These are phyloP conservation scores for Carassius auratus DNA, from an alignment of 2,113 vertebrate species.

Conservation along the genomic window DNA sequence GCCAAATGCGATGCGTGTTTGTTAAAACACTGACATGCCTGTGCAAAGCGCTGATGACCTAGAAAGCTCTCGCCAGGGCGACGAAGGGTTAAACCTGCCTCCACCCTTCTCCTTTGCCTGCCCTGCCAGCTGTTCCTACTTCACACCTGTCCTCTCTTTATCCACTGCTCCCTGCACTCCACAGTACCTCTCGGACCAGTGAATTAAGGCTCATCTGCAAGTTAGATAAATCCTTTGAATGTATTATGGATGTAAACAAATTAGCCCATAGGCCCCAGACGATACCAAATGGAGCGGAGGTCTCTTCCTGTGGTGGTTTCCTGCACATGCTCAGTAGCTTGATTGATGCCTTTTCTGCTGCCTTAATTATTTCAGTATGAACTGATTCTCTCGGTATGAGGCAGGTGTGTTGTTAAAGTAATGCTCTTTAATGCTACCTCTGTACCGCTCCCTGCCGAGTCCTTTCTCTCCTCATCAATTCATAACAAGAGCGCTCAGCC, in stretches of 20 bases:
- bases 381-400: constrained; percentile 78
- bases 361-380: constrained; percentile 82
- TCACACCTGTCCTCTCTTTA: constrained; percentile 33
- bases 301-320: constrained; percentile 76
- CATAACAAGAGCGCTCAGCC: constrained; percentile 71
- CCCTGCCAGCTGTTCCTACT: constrained; percentile 53
- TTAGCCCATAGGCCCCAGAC: constrained; percentile 79
- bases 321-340: constrained; percentile 74
- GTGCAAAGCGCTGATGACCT: constrained; percentile 10
- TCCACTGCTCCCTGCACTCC: constrained; percentile 64
- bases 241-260: constrained; percentile 84
- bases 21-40: constrained; percentile 22
- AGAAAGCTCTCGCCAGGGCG: background rate
- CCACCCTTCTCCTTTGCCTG: constrained; percentile 49
- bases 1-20: constrained; percentile 14
- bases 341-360: constrained; percentile 83
- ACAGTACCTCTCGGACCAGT: constrained; percentile 76
- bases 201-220: constrained; percentile 83
- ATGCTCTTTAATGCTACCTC: constrained; percentile 71
- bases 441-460: constrained; percentile 68
- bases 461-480: constrained; percentile 75
- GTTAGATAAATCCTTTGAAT: constrained; percentile 84
- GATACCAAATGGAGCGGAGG: constrained; percentile 80
- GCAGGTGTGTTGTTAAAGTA: constrained; percentile 73
- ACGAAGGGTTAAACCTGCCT: constrained; percentile 70